Evolutionary conservation across 2,797 vertebrate genomes (phyloP), one percentile per base, ranked within the genome.

Genomic region (Spinus pinus): DNA sequence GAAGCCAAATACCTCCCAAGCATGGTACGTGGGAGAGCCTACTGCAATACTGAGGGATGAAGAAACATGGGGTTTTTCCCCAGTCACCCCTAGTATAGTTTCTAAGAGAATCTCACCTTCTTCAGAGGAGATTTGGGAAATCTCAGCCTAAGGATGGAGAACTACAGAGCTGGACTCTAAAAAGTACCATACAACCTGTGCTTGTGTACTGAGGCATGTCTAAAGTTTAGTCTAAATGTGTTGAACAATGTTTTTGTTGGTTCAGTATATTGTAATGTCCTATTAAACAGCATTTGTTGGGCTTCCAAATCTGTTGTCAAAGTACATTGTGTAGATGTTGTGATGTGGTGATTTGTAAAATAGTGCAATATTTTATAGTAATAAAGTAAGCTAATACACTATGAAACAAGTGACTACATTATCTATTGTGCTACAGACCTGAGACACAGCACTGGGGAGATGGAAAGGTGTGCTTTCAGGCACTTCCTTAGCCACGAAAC

Each of bases 321-420:
- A 94, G 91, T 90, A 80, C 86, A 44, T 86, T 97, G 85, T 97
- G 95, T 93, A 95, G 93, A 96, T 5, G 0, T 88, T 92, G 91
- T 96, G 92, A 89, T 13, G 9, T 91, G 86, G 86, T 96, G 86
- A 92, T 94, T 82, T 97, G 97, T 97, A 96, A 93, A 74, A 86
- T 73, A 97, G 96, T 96, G 73, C 86, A 88, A 94, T 96, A 93
- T 96, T 91, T 92, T 87, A 46, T 86, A 97, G 95, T 77, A 97
- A 97, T 97, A 97, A 97, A 97, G 85, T 81, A 90, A 96, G 93
- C 73, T 95, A 94, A 96, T 95, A 88, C 66, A 86, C 65, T 91
- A 88, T 91, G 75, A 96, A 97, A 95, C 75, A 90, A 96, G 83
- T 86, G 96, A 96, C 91, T 97, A 97, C 70, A 96, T 97, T 95